phyloP scores from a whole-genome alignment of 1,140 invertebrate species.

The Colletes gigas region DNA sequence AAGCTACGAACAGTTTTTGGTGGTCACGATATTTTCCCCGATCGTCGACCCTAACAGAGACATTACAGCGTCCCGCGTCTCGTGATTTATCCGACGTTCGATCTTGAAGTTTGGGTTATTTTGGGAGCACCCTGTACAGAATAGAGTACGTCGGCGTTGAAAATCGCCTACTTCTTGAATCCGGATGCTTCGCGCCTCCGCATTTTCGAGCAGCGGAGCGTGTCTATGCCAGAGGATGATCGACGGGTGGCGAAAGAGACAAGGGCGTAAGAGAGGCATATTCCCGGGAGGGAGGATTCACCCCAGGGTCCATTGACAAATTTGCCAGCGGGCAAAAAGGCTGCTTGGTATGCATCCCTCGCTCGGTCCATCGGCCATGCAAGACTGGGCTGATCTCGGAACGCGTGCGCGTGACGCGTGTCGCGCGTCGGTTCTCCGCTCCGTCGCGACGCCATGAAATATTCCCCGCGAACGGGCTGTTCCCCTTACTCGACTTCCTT shows the following conservation, averaged over 20 bases:
- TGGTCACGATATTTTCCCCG: too few relatives aligned
- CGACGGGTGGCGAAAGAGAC: slow-evolving; percentile 48
- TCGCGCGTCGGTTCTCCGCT: slow-evolving; percentile 36
- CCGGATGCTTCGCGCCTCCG: neutral
- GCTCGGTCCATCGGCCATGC: slow-evolving; percentile 61
- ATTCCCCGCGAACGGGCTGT: slow-evolving; percentile 1
- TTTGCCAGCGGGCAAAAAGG: slow-evolving; percentile 66
- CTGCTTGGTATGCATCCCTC: slow-evolving; percentile 69
- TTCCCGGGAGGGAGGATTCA: slow-evolving; percentile 46
- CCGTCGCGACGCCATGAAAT: slow-evolving; percentile 2
- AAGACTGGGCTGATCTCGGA: slow-evolving; percentile 26
- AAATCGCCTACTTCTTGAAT: neutral
- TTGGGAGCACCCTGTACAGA: too few relatives aligned
- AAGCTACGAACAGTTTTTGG: too few relatives aligned
- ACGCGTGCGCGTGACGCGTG: slow-evolving; percentile 49
- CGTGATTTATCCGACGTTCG: too few relatives aligned
- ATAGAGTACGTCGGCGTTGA: too few relatives aligned
- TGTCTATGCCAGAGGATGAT: slow-evolving; percentile 55
- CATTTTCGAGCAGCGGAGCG: slow-evolving; percentile 33
- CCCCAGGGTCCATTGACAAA: slow-evolving; percentile 65
- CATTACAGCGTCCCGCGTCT: too few relatives aligned
- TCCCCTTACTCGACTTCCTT: slow-evolving; percentile 1
- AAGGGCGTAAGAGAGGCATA: slow-evolving; percentile 40
- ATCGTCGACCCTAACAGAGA: too few relatives aligned
- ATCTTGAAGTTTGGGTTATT: too few relatives aligned